Conservation (phyloP, 2,113 vertebrate species). For the Erinaceus europaeus region DNA sequence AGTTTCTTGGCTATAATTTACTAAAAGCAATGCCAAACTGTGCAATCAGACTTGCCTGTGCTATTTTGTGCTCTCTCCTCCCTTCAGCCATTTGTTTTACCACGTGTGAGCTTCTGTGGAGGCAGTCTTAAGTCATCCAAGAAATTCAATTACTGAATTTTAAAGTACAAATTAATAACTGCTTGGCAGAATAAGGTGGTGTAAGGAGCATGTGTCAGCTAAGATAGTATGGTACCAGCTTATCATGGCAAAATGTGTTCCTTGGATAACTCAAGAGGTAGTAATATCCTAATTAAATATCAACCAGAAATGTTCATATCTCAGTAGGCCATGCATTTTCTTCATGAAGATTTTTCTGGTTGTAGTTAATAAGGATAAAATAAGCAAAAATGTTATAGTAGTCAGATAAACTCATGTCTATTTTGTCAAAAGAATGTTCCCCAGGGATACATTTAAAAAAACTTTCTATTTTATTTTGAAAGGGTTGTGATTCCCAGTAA, state of each 20-base stretch:
- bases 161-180: neutral
- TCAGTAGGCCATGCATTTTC: neutral
- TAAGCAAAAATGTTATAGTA: neutral
- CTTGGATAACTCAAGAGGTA: neutral
- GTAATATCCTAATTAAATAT: neutral
- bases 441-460: neutral
- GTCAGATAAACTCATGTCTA: neutral
- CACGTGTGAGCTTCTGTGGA: neutral
- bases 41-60: neutral
- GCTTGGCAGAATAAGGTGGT: neutral
- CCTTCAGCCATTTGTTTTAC: slow-evolving; percentile 25
- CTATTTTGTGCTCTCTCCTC: neutral
- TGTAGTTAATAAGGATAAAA: neutral
- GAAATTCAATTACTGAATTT: slow-evolving; percentile 1
- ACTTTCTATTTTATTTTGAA: neutral
- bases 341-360: neutral
- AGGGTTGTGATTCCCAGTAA: slow-evolving; percentile 1
- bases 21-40: neutral
- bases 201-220: neutral
- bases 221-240: neutral
- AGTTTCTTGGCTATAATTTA: slow-evolving; percentile 22
- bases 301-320: neutral
- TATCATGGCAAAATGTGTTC: neutral
- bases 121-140: neutral
- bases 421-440: slow-evolving; percentile 18